Evolutionary conservation across 2,113 vertebrate genomes (phyloP), one percentile per base, ranked within the genome.

Genomic region (Dunckerocampus dactyliophorus): DNA sequence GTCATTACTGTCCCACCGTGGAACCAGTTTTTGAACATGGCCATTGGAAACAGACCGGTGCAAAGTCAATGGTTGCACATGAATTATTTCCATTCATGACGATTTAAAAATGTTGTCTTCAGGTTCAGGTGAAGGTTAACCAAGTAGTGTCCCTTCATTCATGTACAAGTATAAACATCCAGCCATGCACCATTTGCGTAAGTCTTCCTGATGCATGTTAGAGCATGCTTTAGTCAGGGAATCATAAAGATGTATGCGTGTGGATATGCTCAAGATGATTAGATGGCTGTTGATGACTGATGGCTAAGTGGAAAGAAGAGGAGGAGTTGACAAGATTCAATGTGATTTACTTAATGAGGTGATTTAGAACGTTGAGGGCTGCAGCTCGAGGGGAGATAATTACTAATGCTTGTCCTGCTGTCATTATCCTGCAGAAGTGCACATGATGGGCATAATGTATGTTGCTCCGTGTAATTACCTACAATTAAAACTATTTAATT

Each of bases 1-100:
- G 63, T 56, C 63, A 63, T 17, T 48, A 53, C 72, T 69, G 70
- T 76, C 66, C 77, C 13, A 24, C 52, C 70, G 65, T 52, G 24
- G 47, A 13, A 65, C 43, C 62, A 60, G 70, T 49, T 42, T 67
- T 69, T 73, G 73, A 81, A 78, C 49, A 72, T 47, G 49, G 59
- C 8, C 45, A 48, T 37, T 7, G 20, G 47, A 67, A 59, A 71
- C 7, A 72, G 42, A 62, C 50, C 37, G 6, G 43, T 47, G 15
- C 43, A 31, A 10, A 47, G 37, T 45, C 20, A 8, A 2, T 48
- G 22, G 59, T 64, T 75, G 42, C 53, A 55, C 11, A 43, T 55
- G 61, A 34, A 59, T 14, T 6, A 74, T 65, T 46, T 19, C 11
- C 24, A 14, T 47, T 12, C 2, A 2, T 60, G 55, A 39, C 19